Percentiles rank a stretch among this genome's conserved stretches.
Evolutionary conservation across 2,113 vertebrate species (phyloP).

Genomic region (Ondatra zibethicus): DNA sequence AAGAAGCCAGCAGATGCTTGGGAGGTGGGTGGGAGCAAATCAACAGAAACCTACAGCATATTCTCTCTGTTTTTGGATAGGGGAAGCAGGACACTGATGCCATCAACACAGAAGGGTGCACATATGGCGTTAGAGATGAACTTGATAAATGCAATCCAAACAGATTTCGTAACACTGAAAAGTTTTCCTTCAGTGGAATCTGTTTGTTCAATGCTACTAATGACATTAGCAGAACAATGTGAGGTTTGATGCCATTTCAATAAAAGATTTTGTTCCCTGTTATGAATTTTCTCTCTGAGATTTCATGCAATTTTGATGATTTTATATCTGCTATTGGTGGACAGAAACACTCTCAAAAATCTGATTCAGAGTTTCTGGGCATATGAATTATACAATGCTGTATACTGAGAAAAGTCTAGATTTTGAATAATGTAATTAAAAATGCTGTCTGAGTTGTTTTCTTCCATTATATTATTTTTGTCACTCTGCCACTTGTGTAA

Average conservation of each 20-base stretch:
- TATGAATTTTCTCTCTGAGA: neutral
- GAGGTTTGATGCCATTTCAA: neutral
- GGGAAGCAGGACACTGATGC: neutral
- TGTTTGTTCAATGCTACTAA: neutral
- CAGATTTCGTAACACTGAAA: neutral
- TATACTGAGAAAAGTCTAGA: neutral
- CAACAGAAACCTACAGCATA: conserved; percentile 36
- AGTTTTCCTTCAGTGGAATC: neutral
- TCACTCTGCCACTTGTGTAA: neutral
- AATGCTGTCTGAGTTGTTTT: neutral
- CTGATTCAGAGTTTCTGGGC: neutral
- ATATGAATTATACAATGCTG: neutral
- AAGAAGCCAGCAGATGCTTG: conserved; percentile 44
- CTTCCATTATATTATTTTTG: neutral
- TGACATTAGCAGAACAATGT: neutral
- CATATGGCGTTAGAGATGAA: conserved; percentile 27
- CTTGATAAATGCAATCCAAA: neutral
- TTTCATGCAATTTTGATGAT: neutral
- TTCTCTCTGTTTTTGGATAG: neutral
- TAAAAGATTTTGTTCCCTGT: neutral
- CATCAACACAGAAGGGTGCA: neutral
- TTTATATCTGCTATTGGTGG: neutral
- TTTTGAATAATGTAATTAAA: neutral
- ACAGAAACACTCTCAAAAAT: neutral
- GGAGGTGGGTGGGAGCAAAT: neutral